A percentile compares a stretch with the other conserved stretches of the same genome.
These are phyloP conservation scores for Plemyria rubiginata DNA, from an alignment of 2,888 invertebrate species.

Conservation along the genomic window DNA sequence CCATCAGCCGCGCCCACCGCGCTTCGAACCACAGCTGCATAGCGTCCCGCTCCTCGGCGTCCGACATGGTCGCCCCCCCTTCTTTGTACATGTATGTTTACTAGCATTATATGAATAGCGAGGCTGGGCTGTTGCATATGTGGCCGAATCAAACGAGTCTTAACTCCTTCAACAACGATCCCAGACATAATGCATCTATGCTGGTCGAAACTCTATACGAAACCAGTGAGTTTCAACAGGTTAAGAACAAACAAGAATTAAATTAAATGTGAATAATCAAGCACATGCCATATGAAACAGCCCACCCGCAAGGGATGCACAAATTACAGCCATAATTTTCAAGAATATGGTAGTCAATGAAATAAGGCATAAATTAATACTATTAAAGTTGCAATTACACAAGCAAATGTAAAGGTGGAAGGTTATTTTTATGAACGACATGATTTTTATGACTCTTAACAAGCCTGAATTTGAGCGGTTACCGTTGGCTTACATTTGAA, in stretches of 20 bases:
- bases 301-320: not conserved
- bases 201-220: no score
- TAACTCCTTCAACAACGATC: no score
- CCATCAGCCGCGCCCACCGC: conserved; percentile 72
- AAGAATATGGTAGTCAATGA: conserved; percentile 11
- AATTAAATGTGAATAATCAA: no score
- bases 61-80: conserved; percentile 19
- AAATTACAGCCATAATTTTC: conserved; percentile 12
- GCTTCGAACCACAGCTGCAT: conserved; percentile 80
- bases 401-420: not conserved
- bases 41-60: conserved; percentile 71
- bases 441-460: not conserved
- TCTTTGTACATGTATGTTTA: conserved; percentile 21
- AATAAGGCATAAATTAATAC: conserved; percentile 3
- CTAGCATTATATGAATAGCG: not conserved
- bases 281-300: no score
- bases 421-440: conserved; percentile 9
- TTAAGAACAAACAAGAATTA: no score
- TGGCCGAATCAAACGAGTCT: no score
- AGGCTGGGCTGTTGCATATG: conserved; percentile 3
- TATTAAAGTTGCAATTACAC: conserved; percentile 4
- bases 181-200: no score
- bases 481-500: not conserved
- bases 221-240: no score
- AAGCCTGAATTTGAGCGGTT: not conserved